Percentiles rank a stretch among this genome's conserved stretches.
These are phyloP conservation scores for Brachyptera putata DNA, from an alignment of 2,888 invertebrate species.

Conservation along the genomic window DNA sequence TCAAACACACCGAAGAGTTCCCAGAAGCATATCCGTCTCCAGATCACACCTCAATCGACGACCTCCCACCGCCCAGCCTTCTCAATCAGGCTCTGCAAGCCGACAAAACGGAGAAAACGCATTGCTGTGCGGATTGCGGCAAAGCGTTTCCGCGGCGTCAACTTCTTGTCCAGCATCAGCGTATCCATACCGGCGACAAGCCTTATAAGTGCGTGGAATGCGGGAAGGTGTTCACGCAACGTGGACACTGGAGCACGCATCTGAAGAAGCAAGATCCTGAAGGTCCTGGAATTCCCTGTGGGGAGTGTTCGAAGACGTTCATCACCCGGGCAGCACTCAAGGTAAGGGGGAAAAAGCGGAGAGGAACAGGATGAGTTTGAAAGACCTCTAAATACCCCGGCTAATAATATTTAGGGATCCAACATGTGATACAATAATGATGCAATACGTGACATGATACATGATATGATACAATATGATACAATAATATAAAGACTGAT, in stretches of 20 bases:
- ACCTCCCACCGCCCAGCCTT: neutral
- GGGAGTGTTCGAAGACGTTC: slow-evolving; percentile 45
- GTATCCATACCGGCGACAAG: slow-evolving; percentile 23
- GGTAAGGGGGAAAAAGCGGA: too few relatives aligned
- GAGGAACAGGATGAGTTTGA: too few relatives aligned
- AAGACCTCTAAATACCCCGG: too few relatives aligned
- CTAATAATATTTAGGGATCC: too few relatives aligned
- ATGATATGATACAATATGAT: too few relatives aligned
- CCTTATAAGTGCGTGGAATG: slow-evolving; percentile 35
- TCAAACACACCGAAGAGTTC: too few relatives aligned
- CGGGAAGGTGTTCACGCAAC: slow-evolving; percentile 34
- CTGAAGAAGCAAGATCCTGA: slow-evolving; percentile 36
- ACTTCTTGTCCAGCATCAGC: slow-evolving; percentile 30
- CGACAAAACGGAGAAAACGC: slow-evolving; percentile 18
- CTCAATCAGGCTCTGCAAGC: neutral
- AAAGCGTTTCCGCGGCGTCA: slow-evolving; percentile 30
- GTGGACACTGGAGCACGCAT: slow-evolving; percentile 36
- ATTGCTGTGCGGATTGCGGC: slow-evolving; percentile 32
- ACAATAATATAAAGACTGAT: too few relatives aligned
- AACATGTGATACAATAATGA: too few relatives aligned
- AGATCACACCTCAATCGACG: too few relatives aligned
- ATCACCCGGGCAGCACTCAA: slow-evolving; percentile 45
- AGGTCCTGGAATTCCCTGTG: slow-evolving; percentile 41
- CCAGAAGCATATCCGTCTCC: too few relatives aligned
- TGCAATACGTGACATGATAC: too few relatives aligned